These are phyloP conservation scores for Platyrinchus mystaceus DNA, from an alignment of 2,797 vertebrate species.

Conservation along the genomic window DNA sequence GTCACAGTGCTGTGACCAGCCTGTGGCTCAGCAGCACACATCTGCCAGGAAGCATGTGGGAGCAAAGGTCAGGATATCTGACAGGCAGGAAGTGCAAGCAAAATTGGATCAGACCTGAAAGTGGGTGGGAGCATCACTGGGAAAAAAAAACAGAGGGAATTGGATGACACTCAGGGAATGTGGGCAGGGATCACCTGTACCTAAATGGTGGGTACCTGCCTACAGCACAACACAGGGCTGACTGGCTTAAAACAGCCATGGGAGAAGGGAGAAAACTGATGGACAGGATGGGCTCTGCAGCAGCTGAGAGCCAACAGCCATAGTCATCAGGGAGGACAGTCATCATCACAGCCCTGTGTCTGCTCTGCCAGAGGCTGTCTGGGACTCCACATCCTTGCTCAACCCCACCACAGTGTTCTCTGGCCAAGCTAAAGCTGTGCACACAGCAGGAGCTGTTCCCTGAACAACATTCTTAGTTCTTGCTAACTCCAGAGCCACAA, in stretches of 20 bases:
- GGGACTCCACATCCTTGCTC: not conserved
- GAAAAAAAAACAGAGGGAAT: not conserved
- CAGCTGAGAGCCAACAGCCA: not conserved
- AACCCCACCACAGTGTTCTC: not conserved
- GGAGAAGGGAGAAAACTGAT: not conserved
- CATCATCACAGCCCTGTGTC: fast-evolving
- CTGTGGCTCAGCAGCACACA: not conserved
- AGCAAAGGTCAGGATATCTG: not conserved
- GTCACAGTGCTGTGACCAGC: not conserved
- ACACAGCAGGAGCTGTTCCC: not conserved
- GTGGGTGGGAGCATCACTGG: not conserved
- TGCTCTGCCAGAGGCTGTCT: not conserved
- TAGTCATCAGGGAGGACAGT: not conserved
- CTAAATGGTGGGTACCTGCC: not conserved
- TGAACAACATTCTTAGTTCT: not conserved
- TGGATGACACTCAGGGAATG: not conserved
- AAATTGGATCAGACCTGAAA: not conserved
- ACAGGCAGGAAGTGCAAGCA: not conserved
- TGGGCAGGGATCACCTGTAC: not conserved
- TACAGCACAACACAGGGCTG: not conserved
- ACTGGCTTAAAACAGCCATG: not conserved
- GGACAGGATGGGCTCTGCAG: not conserved
- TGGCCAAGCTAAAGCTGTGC: not conserved
- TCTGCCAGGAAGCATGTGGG: not conserved
- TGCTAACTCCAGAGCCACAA: not conserved